Percentiles rank a stretch among this genome's conserved stretches.
Evolutionary conservation across 2,797 vertebrate species (phyloP).

Genomic region (Siniperca scherzeri): DNA sequence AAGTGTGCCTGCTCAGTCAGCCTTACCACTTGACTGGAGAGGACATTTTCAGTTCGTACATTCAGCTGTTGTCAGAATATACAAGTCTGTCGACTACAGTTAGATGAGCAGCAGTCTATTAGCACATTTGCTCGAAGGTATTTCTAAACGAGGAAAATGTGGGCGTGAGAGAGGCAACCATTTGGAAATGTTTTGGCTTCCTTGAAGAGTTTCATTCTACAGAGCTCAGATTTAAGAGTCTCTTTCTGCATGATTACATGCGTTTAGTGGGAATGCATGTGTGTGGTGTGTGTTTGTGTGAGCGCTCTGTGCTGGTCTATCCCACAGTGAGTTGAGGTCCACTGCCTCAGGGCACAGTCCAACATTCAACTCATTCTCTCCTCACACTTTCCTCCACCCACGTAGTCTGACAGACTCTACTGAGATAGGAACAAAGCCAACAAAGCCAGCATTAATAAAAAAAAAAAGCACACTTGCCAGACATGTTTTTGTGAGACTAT

Average conservation of each 20-base stretch:
- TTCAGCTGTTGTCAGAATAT: slow-evolving; percentile 33
- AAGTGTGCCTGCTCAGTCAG: slow-evolving; percentile 37
- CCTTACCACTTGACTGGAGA: slow-evolving; percentile 42
- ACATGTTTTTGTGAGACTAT: slow-evolving; percentile 46
- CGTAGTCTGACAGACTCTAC: slow-evolving; percentile 71
- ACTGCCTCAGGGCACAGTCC: slow-evolving; percentile 68
- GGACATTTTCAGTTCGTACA: slow-evolving; percentile 22
- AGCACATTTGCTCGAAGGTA: slow-evolving; percentile 48
- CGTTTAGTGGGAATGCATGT: slow-evolving; percentile 37
- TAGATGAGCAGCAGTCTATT: slow-evolving; percentile 57
- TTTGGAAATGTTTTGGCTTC: slow-evolving; percentile 59
- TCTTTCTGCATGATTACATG: slow-evolving; percentile 62
- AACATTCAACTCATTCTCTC: slow-evolving; percentile 54
- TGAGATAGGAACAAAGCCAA: slow-evolving; percentile 73
- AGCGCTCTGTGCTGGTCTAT: slow-evolving; percentile 43
- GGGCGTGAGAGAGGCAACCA: slow-evolving; percentile 51
- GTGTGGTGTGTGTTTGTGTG: slow-evolving; percentile 12
- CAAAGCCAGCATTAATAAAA: slow-evolving; percentile 37
- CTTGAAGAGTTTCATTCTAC: slow-evolving; percentile 41
- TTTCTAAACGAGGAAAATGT: slow-evolving; percentile 66
- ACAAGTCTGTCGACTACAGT: slow-evolving; percentile 29
- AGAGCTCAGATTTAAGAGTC: slow-evolving; percentile 41
- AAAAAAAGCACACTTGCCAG: slow-evolving; percentile 23
- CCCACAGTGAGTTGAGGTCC: slow-evolving; percentile 69
- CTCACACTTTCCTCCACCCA: slow-evolving; percentile 78